These are phyloP conservation scores for Caenorhabditis sp. DNA, from an alignment of 2,888 invertebrate genomes.

Conservation along the genomic window DNA sequence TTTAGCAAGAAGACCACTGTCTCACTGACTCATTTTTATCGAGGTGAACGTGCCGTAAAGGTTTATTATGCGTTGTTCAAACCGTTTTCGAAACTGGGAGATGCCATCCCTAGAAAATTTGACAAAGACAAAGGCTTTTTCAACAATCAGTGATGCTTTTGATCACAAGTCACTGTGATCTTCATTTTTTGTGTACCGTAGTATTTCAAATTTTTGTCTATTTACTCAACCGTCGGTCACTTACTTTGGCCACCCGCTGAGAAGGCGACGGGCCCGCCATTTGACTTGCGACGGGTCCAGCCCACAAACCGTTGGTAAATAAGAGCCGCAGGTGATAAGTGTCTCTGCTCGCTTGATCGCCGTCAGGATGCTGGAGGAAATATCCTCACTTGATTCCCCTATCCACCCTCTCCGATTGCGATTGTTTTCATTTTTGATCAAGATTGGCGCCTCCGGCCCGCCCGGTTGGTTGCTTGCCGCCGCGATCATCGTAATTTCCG, in stretches of 20 bases:
- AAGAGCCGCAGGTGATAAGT: conserved; percentile 44
- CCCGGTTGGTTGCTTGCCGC: conserved; percentile 12
- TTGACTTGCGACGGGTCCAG: not conserved
- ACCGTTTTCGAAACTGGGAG: too few relatives aligned
- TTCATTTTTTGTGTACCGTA: too few relatives aligned
- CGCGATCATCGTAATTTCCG: conserved; percentile 43
- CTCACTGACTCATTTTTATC: conserved; percentile 26
- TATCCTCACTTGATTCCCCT: conserved; percentile 39
- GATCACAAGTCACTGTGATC: too few relatives aligned
- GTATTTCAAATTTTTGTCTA: not conserved
- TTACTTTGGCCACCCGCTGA: conserved; percentile 23
- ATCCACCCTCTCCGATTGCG: conserved; percentile 14
- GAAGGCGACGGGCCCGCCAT: conserved; percentile 4
- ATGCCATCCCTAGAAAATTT: too few relatives aligned
- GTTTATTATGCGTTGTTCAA: conserved; percentile 48
- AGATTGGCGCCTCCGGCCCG: conserved; percentile 21
- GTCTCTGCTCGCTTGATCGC: conserved; percentile 20
- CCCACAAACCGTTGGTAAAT: conserved; percentile 25
- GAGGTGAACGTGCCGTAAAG: conserved; percentile 43
- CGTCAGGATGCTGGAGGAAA: conserved; percentile 10
- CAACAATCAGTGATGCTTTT: too few relatives aligned
- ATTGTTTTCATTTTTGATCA: conserved; percentile 51
- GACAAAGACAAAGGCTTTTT: too few relatives aligned
- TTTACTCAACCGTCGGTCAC: conserved; percentile 16
- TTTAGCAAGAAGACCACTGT: conserved; percentile 3